These are phyloP conservation scores for Caenorhabditis remanei DNA, from an alignment of 1,140 invertebrate species.

Conservation along the genomic window DNA sequence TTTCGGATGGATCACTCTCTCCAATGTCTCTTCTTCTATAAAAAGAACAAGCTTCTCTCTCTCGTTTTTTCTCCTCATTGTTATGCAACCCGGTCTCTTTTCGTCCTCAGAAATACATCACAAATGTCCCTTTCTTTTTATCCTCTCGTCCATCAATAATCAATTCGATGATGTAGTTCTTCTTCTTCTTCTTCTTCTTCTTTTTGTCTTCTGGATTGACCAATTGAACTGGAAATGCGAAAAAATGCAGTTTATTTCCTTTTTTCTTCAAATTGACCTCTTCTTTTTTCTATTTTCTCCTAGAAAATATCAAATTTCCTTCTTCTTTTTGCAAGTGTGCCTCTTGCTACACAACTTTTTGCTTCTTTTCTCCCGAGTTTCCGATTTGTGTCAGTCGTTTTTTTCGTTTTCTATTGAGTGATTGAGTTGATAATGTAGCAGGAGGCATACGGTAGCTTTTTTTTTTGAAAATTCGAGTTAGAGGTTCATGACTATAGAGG, in stretches of 20 bases:
- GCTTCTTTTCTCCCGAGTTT: background rate
- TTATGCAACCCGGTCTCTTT: slow-evolving; percentile 37
- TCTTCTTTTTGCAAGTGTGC: background rate
- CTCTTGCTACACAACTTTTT: background rate
- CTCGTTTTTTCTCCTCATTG: background rate
- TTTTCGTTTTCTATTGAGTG: background rate
- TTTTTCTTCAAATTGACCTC: slow-evolving; percentile 6
- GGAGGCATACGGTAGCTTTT: too few relatives aligned
- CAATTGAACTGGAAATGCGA: background rate
- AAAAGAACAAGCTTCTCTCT: slow-evolving; percentile 27
- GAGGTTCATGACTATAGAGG: too few relatives aligned
- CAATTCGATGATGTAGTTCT: slow-evolving; percentile 37
- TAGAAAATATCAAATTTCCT: slow-evolving; percentile 41
- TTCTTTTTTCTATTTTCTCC: background rate
- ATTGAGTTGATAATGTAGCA: too few relatives aligned
- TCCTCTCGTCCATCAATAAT: slow-evolving; percentile 34
- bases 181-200: background rate
- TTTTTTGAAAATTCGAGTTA: too few relatives aligned
- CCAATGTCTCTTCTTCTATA: background rate
- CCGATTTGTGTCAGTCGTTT: slow-evolving; percentile 12
- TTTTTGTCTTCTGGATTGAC: background rate
- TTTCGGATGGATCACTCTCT: background rate
- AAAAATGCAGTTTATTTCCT: background rate
- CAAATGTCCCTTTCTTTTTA: background rate
- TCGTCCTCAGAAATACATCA: background rate